Percentiles rank a stretch among this genome's conserved stretches.
phyloP scores from a whole-genome alignment of 2,888 invertebrate species.

The Chrysolina haemoptera region DNA sequence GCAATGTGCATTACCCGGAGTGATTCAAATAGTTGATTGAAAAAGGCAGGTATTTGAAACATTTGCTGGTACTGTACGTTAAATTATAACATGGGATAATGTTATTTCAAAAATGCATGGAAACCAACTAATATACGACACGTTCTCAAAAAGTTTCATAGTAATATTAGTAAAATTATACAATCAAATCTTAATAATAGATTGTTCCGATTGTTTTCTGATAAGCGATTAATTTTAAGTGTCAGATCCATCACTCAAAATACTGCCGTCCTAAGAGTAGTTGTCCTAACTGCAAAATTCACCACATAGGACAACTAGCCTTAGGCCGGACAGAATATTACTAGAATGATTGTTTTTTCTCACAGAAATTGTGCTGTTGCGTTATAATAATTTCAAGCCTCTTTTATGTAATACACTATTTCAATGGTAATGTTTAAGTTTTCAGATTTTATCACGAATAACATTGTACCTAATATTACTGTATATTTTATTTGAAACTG shows the following conservation, averaged over 20 bases:
- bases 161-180: no score
- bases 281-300: no score
- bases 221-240: not conserved
- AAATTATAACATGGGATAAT: no score
- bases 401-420: slow-evolving; percentile 38
- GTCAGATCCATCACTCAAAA: no score
- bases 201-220: not conserved
- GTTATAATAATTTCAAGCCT: slow-evolving; percentile 32
- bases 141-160: no score
- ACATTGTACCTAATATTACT: slow-evolving; percentile 56
- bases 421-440: slow-evolving; percentile 56
- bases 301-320: no score
- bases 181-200: no score
- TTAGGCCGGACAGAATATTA: no score
- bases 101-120: not conserved
- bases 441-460: slow-evolving; percentile 59
- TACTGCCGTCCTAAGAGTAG: no score
- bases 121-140: no score
- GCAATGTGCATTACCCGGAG: not conserved
- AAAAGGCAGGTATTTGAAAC: not conserved
- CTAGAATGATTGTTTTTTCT: not conserved
- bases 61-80: not conserved
- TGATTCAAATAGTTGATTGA: not conserved
- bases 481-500: slow-evolving; percentile 56
- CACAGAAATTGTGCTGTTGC: slow-evolving; percentile 26